Conservation (phyloP, 2,888 invertebrate species). For the Poecilus cupreus region DNA sequence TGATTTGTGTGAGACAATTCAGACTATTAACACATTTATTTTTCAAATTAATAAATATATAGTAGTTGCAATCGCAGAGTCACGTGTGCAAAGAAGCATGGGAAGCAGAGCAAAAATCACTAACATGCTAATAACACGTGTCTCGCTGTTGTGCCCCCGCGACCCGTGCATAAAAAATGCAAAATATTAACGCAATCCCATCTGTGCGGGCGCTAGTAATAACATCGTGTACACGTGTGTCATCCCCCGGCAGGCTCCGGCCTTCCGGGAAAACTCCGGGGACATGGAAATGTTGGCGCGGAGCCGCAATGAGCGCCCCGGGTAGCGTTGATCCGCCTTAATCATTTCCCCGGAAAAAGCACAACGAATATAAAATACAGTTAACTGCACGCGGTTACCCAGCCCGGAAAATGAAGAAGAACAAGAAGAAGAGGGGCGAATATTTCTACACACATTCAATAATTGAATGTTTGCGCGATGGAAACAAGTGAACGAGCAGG, state of each 20-base stretch:
- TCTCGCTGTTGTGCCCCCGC: background rate
- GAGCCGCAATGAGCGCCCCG: slow-evolving; percentile 30
- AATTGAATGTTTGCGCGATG: no score
- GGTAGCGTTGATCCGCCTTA: slow-evolving; percentile 44
- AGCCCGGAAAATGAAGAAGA: slow-evolving; percentile 5
- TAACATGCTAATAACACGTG: slow-evolving; percentile 26
- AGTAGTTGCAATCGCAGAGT: no score
- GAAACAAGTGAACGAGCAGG: no score
- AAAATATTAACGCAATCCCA: slow-evolving; percentile 21
- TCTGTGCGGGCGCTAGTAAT: background rate
- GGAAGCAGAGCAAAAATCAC: background rate
- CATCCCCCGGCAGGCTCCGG: background rate
- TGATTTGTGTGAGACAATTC: no score
- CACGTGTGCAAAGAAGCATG: background rate
- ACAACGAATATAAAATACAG: slow-evolving; percentile 29
- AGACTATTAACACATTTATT: no score
- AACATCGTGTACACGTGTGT: slow-evolving; percentile 48
- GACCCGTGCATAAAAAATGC: slow-evolving; percentile 23
- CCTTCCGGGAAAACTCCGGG: background rate
- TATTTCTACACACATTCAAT: no score
- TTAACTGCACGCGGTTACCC: slow-evolving; percentile 12
- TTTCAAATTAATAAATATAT: no score
- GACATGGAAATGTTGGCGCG: slow-evolving; percentile 22
- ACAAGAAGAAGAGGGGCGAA: no score
- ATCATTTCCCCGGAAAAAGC: slow-evolving; percentile 30